Conservation (phyloP, 2,888 invertebrate species). For the Eupithecia abbreviata region DNA sequence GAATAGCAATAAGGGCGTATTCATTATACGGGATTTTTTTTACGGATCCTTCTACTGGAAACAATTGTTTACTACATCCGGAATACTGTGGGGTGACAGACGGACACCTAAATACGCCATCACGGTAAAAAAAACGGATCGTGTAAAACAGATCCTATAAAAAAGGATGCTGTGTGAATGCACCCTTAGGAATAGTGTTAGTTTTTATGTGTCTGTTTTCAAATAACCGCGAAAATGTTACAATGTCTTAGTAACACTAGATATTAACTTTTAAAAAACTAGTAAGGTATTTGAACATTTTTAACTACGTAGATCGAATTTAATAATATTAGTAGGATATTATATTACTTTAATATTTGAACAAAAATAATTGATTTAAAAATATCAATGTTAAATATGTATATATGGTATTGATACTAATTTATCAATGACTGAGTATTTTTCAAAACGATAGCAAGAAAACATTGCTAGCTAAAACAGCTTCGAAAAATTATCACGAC, state of each 20-base stretch:
- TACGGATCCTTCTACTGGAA: too few species aligned
- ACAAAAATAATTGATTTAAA: not conserved
- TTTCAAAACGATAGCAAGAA: not conserved
- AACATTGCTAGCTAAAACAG: not conserved
- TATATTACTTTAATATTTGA: not conserved
- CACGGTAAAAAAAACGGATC: too few species aligned
- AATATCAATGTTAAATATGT: not conserved
- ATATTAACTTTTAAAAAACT: constrained; percentile 7
- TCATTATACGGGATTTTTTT: too few species aligned
- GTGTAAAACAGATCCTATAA: too few species aligned
- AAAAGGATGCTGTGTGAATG: too few species aligned
- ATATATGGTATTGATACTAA: not conserved
- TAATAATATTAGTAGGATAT: not conserved
- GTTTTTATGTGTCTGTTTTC: not conserved
- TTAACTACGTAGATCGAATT: constrained; percentile 1
- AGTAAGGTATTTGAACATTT: constrained; percentile 37
- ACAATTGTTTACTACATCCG: too few species aligned
- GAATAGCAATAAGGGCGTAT: not conserved
- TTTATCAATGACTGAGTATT: not conserved
- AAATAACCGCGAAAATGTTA: not conserved
- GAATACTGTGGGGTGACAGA: too few species aligned
- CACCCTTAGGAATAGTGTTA: not conserved
- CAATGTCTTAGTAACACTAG: constrained; percentile 1
- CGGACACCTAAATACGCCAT: too few species aligned
- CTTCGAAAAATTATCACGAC: not conserved